phyloP scores from a whole-genome alignment of 2,797 vertebrate species.

The Psittacula derbiana region DNA sequence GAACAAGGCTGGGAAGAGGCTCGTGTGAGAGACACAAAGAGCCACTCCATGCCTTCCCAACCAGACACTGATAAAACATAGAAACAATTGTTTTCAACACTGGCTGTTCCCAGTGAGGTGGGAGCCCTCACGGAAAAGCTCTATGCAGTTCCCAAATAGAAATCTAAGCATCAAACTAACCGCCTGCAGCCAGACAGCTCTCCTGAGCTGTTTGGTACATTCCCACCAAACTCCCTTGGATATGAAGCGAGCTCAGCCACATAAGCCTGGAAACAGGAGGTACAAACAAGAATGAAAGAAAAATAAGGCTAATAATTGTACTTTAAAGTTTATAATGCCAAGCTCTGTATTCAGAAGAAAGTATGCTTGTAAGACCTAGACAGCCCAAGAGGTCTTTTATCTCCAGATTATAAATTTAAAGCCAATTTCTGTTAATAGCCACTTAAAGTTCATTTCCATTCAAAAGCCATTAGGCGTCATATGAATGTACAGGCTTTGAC shows the following conservation, averaged over 20 bases:
- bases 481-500: not conserved
- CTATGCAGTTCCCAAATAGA: accelerated
- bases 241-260: not conserved
- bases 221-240: not conserved
- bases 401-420: not conserved
- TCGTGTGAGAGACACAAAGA: not conserved
- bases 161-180: not conserved
- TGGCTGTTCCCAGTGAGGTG: not conserved
- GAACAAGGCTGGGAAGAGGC: not conserved
- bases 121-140: not conserved
- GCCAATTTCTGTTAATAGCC: slow-evolving; percentile 17
- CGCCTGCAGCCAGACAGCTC: not conserved
- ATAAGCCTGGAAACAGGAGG: not conserved
- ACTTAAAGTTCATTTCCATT: slow-evolving; percentile 32
- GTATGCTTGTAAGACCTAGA: not conserved
- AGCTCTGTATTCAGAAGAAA: not conserved
- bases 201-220: not conserved
- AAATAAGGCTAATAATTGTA: not conserved
- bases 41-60: accelerated
- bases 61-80: not conserved
- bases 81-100: not conserved
- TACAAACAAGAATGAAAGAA: not conserved
- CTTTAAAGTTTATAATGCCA: not conserved
- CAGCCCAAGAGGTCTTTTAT: not conserved
- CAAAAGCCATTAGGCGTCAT: not conserved